A percentile compares a stretch with the other conserved stretches of the same genome.
These are phyloP conservation scores for Labia minor DNA, from an alignment of 2,888 invertebrate genomes.

Conservation along the genomic window DNA sequence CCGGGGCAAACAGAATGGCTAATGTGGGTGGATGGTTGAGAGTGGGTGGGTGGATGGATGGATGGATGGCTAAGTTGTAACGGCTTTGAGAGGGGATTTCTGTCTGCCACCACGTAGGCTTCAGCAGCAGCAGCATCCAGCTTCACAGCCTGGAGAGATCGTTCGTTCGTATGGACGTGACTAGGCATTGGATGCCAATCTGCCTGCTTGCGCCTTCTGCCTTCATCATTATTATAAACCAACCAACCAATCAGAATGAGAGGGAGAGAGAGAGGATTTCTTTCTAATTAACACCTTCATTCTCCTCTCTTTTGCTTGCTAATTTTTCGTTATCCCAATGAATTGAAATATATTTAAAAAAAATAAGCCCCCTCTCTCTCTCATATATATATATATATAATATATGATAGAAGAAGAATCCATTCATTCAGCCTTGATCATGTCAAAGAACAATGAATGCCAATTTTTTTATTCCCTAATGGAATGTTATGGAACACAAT, in stretches of 20 bases:
- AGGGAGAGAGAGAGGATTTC: not conserved
- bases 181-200: slow-evolving; percentile 13
- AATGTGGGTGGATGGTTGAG: too few relatives aligned
- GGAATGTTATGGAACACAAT: not conserved
- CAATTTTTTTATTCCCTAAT: not conserved
- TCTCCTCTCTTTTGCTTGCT: slow-evolving; percentile 13
- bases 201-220: too few relatives aligned
- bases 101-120: not conserved
- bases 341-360: not conserved
- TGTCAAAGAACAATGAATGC: not conserved
- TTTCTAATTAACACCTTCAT: not conserved
- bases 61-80: too few relatives aligned
- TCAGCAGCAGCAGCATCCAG: not conserved
- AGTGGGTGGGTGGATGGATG: too few relatives aligned
- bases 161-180: slow-evolving; percentile 13
- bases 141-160: not conserved
- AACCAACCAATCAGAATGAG: too few relatives aligned
- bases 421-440: not conserved
- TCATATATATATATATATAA: too few relatives aligned
- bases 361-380: not conserved
- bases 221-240: not conserved
- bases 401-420: too few relatives aligned
- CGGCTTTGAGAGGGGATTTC: not conserved
- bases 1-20: slow-evolving; percentile 13
- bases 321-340: not conserved